Base-by-base conservation (phyloP, 1,140 invertebrate genomes). In the Apis florea region DNA sequence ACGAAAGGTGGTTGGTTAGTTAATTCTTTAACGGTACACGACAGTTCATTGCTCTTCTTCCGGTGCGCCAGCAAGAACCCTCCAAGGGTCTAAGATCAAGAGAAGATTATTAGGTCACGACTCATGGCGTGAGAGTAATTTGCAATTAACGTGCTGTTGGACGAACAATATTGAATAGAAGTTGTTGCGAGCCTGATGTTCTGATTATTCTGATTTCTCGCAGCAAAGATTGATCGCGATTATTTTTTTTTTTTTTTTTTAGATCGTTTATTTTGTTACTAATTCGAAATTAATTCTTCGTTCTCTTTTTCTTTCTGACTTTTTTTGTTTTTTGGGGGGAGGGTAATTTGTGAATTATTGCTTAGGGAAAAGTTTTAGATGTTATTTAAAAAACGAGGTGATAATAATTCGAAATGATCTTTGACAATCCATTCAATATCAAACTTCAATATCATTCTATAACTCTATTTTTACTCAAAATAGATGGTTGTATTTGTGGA, bases 131-230 rank as follows among this genome's bases (percentile, higher is more conserved):
- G 69, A 31, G 69, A 71, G 21, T 51, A 56, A 71, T 54, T 51
- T 53, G 26, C 56, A 71, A 71, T 71, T 56, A 71, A 19, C 51
- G 24, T 13, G 12, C 17, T 17, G 69, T 71, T 53, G 69, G 17
- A 19, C 69, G 26, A 71, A 56, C 69, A 71, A 54, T 56, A 56
- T 71, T 21, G 51, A 71, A 71, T 31, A 71, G 69, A 70, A 49
- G 31, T 70, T 70, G 68, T 70, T 70, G 12, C 51, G 24, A 24
- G 51, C 13, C 13, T n/a, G n/a, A n/a, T n/a, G 68, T 53, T 19
- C 24, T 40, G 31, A 21, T 70, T 53, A 53, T 70, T 70, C 24
- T 53, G 21, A 66, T 66, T 53, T 54, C 10, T 53, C 12, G 10
- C 19, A 15, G 21, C 24, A 24, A 70, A 70, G 31, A 70, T 70